A percentile compares a stretch with the other conserved stretches of the same genome.
These are phyloP conservation scores for Anthopleura sola DNA, from an alignment of 64 coral and sea anemone species.

Conservation along the genomic window DNA sequence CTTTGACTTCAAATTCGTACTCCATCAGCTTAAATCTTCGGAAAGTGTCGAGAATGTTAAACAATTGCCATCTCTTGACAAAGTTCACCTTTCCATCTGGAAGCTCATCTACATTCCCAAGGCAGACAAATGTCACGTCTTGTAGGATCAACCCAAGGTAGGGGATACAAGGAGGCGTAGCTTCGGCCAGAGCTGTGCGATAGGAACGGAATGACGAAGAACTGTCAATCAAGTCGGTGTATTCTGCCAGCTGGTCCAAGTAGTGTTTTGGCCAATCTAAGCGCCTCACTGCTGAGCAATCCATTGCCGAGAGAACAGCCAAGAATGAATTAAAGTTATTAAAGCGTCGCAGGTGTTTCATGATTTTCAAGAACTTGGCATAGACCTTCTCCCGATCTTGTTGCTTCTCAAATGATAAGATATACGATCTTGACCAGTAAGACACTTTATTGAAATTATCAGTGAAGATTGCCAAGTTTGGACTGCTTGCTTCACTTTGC, in stretches of 20 bases:
- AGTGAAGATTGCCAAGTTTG: slow-evolving; percentile 89
- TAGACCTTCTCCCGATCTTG: slow-evolving; percentile 91
- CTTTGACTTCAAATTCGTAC: slow-evolving; percentile 92
- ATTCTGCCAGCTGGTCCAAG: slow-evolving; percentile 80
- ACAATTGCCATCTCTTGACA: slow-evolving; percentile 96
- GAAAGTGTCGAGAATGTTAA: slow-evolving; percentile 94
- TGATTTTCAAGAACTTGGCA: slow-evolving; percentile 94
- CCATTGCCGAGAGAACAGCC: slow-evolving; percentile 91
- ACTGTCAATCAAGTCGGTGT: slow-evolving; percentile 87
- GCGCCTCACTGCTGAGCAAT: slow-evolving; percentile 93
- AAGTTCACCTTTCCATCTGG: slow-evolving; percentile 99
- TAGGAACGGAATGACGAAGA: slow-evolving; percentile 89
- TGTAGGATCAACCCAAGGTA: slow-evolving; percentile 98
- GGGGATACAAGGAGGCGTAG: slow-evolving; percentile 85
- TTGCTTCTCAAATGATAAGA: slow-evolving; percentile 94
- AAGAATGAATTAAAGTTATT: slow-evolving; percentile 98
- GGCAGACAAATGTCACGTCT: slow-evolving; percentile 96
- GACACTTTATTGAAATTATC: slow-evolving; percentile 99
- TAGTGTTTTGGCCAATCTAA: slow-evolving; percentile 85
- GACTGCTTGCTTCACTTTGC: slow-evolving; percentile 86
- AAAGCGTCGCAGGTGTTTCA: slow-evolving; percentile 96
- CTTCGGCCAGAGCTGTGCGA: slow-evolving; percentile 66
- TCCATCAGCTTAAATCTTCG: slow-evolving; percentile 74
- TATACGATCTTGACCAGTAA: slow-evolving; percentile 91
- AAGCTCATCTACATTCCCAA: slow-evolving; percentile 93